phyloP scores from a whole-genome alignment of 2,113 vertebrate genomes.

The Oncorhynchus clarkii region DNA sequence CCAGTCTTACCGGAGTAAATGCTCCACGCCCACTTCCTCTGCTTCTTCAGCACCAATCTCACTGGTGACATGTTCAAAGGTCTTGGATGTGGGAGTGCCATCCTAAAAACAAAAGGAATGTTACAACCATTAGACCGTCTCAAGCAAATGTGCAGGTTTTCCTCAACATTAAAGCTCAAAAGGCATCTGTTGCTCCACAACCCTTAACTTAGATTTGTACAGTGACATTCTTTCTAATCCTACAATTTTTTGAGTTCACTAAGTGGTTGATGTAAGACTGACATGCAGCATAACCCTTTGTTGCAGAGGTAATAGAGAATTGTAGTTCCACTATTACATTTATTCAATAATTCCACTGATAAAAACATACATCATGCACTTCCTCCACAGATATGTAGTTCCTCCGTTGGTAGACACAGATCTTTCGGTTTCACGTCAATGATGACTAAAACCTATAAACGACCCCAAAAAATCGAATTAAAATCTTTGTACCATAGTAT shows the following conservation, averaged over 20 bases:
- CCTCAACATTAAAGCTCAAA: no score
- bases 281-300: no score
- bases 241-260: no score
- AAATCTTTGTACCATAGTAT: background rate
- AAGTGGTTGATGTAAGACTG: no score
- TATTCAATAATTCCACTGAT: no score
- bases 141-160: no score
- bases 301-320: no score
- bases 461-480: constrained; percentile 2
- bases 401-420: constrained; percentile 93
- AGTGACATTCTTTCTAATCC: no score
- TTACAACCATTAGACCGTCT: background rate
- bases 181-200: no score
- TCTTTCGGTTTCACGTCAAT: constrained; percentile 99
- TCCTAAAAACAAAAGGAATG: constrained; percentile 71
- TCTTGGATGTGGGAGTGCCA: constrained; percentile 96
- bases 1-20: constrained; percentile 86
- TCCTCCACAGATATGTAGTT: constrained; percentile 98
- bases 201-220: no score
- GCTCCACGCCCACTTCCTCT: constrained; percentile 81
- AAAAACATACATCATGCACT: constrained; percentile 90
- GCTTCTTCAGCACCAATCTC: constrained; percentile 97
- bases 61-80: constrained; percentile 88
- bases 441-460: constrained; percentile 88
- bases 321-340: no score